Evolutionary conservation across 2,888 invertebrate genomes (phyloP).

Genomic region (Agriotes lineatus): DNA sequence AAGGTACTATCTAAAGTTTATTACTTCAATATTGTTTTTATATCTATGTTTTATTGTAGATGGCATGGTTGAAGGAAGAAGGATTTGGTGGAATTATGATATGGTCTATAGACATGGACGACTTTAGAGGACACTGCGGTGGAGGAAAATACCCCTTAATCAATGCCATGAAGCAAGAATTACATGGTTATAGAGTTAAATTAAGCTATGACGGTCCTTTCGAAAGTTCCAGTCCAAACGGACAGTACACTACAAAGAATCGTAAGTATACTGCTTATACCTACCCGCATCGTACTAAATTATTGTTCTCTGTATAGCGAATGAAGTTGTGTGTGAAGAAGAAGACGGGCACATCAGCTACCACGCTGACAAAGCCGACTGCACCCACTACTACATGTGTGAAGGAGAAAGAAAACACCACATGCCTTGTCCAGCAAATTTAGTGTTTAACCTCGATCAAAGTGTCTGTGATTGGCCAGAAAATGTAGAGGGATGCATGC

Average conservation of each 20-base stretch:
- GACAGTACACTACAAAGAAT: conserved; percentile 89
- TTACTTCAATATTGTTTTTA: too few species aligned
- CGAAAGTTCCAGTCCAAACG: conserved; percentile 77
- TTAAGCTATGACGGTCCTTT: conserved; percentile 90
- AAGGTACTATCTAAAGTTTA: too few species aligned
- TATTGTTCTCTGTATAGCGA: too few species aligned
- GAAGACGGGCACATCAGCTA: conserved; percentile 96
- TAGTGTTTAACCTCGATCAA: conserved; percentile 93
- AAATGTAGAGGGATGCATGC: conserved; percentile 89
- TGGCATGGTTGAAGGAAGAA: conserved; percentile 93
- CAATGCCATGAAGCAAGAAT: conserved; percentile 87
- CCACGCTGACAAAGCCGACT: conserved; percentile 90
- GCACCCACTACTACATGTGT: conserved; percentile 96
- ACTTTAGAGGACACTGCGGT: conserved; percentile 91
- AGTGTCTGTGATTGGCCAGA: conserved; percentile 98
- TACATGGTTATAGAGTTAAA: conserved; percentile 84
- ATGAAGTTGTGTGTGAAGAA: conserved; percentile 90
- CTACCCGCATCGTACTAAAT: too few species aligned
- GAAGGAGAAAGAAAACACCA: conserved; percentile 95
- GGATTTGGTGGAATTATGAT: conserved; percentile 97
- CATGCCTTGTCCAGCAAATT: conserved; percentile 94
- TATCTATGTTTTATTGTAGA: too few species aligned
- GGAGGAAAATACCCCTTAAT: conserved; percentile 92
- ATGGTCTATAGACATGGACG: conserved; percentile 97
- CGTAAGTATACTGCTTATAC: conserved; percentile 74